A percentile compares a stretch with the other conserved stretches of the same genome.
Conservation (phyloP, 2,113 vertebrate species). For the Periophthalmus modestus region DNA sequence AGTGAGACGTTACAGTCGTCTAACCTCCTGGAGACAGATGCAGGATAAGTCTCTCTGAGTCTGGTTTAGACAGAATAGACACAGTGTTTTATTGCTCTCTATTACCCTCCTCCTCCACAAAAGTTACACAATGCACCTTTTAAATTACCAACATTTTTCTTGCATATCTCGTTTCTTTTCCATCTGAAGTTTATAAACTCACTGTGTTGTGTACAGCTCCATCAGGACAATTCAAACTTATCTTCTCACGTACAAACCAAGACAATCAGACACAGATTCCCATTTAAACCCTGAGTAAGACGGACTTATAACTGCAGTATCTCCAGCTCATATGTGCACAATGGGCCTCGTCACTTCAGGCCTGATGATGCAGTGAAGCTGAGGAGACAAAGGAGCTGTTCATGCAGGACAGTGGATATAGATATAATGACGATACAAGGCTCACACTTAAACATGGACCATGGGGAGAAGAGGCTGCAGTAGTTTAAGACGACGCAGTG, state of each 20-base stretch:
- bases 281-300: slow-evolving; percentile 35
- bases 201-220: too few species aligned
- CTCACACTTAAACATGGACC: slow-evolving; percentile 1
- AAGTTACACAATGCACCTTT: too few species aligned
- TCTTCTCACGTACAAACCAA: slow-evolving; percentile 32
- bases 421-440: slow-evolving; percentile 9
- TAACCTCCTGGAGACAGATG: too few species aligned
- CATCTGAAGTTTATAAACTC: too few species aligned
- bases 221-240: not conserved
- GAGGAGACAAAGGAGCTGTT: slow-evolving; percentile 65
- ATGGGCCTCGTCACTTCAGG: slow-evolving; percentile 63
- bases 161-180: too few species aligned
- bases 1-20: too few species aligned
- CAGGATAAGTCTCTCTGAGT: too few species aligned
- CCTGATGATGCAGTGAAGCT: slow-evolving; percentile 63
- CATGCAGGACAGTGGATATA: slow-evolving; percentile 29
- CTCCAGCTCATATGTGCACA: slow-evolving; percentile 56
- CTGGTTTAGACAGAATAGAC: too few species aligned
- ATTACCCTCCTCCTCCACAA: too few species aligned
- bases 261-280: slow-evolving; percentile 52
- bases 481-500: not conserved
- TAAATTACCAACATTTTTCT: too few species aligned
- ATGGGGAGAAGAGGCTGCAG: not conserved
- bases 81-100: too few species aligned
- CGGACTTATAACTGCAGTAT: slow-evolving; percentile 43